A percentile compares a stretch with the other conserved stretches of the same genome.
Evolutionary conservation across 2,797 vertebrate species (phyloP).

Genomic region (Steatocranus sp.): DNA sequence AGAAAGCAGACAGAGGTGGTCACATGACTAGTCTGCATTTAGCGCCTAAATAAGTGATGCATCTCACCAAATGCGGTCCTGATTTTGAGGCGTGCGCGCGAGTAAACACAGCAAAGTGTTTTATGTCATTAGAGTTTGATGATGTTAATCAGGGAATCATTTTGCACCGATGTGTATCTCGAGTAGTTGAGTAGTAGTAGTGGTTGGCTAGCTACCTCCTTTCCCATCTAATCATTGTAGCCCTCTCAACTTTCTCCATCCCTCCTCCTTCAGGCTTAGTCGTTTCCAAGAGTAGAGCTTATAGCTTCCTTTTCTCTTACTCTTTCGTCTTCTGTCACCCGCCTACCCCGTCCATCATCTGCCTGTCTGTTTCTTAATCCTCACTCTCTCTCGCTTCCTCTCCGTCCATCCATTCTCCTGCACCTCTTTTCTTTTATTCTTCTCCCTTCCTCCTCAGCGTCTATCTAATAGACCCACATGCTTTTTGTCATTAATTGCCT

Average conservation of each 20-base stretch:
- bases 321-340: constrained; percentile 40
- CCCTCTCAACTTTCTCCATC: neutral
- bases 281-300: constrained; percentile 45
- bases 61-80: neutral
- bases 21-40: neutral
- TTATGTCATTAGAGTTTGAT: neutral
- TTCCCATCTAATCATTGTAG: neutral
- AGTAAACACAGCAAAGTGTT: neutral
- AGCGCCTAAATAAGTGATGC: neutral
- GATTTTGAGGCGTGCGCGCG: neutral
- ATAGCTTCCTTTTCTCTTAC: constrained; percentile 43
- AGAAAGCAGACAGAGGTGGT: neutral
- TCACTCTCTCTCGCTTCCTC: neutral
- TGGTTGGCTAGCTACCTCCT: neutral
- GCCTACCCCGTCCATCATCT: constrained; percentile 46
- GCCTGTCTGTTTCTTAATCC: constrained; percentile 52
- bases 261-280: constrained; percentile 30
- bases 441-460: constrained; percentile 18
- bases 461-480: constrained; percentile 73
- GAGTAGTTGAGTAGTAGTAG: neutral
- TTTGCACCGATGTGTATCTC: neutral
- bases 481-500: constrained; percentile 80
- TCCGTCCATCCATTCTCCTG: constrained; percentile 22
- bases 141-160: neutral
- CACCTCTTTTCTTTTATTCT: constrained; percentile 12